These are phyloP conservation scores for Leptinotarsa undecemlineata DNA, from an alignment of 1,140 invertebrate genomes.

Conservation along the genomic window DNA sequence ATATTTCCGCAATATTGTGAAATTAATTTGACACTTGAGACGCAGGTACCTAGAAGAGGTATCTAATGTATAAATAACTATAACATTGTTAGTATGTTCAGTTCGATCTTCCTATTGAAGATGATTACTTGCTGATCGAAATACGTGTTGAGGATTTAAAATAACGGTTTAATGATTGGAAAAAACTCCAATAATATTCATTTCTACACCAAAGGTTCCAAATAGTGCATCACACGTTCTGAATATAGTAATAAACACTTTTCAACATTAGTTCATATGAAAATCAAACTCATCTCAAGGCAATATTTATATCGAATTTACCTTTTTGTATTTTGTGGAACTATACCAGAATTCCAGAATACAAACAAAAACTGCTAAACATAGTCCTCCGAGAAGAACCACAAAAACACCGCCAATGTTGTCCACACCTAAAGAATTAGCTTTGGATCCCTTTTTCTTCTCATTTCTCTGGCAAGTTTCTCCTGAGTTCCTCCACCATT, in stretches of 20 bases:
- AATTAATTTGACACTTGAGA: no score
- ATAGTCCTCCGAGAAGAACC: slow-evolving; percentile 67
- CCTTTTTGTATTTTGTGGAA: slow-evolving; percentile 50
- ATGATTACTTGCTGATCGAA: no score
- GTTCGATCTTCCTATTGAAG: no score
- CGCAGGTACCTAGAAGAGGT: no score
- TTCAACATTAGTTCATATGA: neutral
- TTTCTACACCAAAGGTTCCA: no score
- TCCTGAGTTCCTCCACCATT: slow-evolving; percentile 93
- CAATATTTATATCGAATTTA: neutral
- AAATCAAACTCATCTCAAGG: neutral
- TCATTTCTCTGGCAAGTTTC: slow-evolving; percentile 89
- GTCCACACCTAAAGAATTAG: slow-evolving; percentile 81
- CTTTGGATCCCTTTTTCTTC: slow-evolving; percentile 77
- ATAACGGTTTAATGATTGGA: no score
- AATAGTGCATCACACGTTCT: no score
- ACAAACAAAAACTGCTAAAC: slow-evolving; percentile 73
- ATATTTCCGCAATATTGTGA: no score
- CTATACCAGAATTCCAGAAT: slow-evolving; percentile 85
- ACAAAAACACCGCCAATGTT: slow-evolving; percentile 90
- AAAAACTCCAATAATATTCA: no score
- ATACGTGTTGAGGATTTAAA: no score
- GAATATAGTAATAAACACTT: neutral
- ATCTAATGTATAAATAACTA: no score
- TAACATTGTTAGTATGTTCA: no score